Percentiles rank a stretch among this genome's conserved stretches.
These are phyloP conservation scores for Drosophila melanocephala DNA, from an alignment of 2,888 invertebrate species.

Conservation along the genomic window DNA sequence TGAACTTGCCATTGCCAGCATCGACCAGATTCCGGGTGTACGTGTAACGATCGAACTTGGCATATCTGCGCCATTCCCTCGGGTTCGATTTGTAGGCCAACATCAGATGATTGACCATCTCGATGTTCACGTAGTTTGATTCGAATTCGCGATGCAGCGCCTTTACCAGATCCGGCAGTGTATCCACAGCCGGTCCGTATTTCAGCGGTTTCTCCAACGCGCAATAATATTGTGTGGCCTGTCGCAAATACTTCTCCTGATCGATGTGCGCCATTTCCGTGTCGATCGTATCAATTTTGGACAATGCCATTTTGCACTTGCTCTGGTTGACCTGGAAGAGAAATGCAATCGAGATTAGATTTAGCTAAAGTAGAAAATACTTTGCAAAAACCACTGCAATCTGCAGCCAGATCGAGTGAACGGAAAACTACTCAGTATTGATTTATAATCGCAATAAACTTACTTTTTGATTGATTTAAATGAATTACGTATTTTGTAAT, in stretches of 20 bases:
- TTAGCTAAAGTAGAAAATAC: neutral
- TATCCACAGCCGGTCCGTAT: conserved; percentile 84
- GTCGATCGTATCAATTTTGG: conserved; percentile 72
- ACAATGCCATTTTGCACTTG: conserved; percentile 81
- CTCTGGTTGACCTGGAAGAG: conserved; percentile 79
- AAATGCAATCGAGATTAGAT: neutral
- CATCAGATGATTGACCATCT: conserved; percentile 93
- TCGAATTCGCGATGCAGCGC: conserved; percentile 92
- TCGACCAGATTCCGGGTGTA: conserved; percentile 99
- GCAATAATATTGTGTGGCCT: conserved; percentile 83
- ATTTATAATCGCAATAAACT: conserved; percentile 37
- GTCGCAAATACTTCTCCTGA: conserved; percentile 84
- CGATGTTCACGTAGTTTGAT: conserved; percentile 93
- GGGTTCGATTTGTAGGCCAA: conserved; percentile 93
- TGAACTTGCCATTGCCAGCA: conserved; percentile 98
- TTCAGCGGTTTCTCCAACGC: conserved; percentile 85
- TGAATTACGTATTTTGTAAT: conserved; percentile 59
- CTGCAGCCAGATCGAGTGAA: conserved; percentile 6
- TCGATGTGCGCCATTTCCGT: conserved; percentile 78
- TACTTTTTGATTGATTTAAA: conserved; percentile 68
- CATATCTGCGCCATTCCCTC: conserved; percentile 96
- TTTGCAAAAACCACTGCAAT: neutral
- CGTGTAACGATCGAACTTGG: conserved; percentile 95
- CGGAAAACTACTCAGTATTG: conserved; percentile 53
- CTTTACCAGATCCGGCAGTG: conserved; percentile 88